phyloP scores from a whole-genome alignment of 92 coral and sea anemone genomes.

The Micromussa lordhowensis region DNA sequence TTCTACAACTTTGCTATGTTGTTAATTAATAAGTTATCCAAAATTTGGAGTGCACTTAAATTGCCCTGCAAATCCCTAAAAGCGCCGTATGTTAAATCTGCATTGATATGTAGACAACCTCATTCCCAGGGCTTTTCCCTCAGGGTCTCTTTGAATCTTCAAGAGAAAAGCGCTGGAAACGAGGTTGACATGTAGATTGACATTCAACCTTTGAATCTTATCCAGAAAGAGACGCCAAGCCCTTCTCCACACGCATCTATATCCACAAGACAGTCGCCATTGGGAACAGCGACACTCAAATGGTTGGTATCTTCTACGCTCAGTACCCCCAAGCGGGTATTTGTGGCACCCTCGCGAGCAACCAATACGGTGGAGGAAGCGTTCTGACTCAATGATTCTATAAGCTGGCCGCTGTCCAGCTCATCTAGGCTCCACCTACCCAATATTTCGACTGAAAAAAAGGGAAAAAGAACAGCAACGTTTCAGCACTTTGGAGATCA shows the following conservation, averaged over 20 bases:
- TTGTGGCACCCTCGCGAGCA: conserved; percentile 19
- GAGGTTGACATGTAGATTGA: too few species aligned
- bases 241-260: neutral
- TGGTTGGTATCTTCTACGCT: conserved; percentile 18
- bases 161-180: too few species aligned
- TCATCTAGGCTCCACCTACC: conserved; percentile 29
- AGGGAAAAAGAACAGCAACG: neutral
- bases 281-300: conserved; percentile 25
- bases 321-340: conserved; percentile 21
- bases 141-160: too few species aligned
- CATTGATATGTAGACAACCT: too few species aligned
- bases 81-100: too few species aligned
- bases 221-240: conserved; percentile 23
- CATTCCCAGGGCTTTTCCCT: too few species aligned
- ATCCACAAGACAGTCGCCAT: conserved; percentile 20
- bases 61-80: too few species aligned
- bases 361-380: conserved; percentile 12
- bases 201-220: conserved; percentile 3
- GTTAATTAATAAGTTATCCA: too few species aligned
- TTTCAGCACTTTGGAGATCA: too few species aligned
- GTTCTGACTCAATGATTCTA: conserved; percentile 8
- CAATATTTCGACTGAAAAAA: conserved; percentile 6
- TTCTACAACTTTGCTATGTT: too few species aligned
- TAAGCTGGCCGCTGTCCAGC: neutral
- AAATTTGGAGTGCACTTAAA: too few species aligned